These are phyloP conservation scores for Cynaeus angustus DNA, from an alignment of 2,888 invertebrate genomes.

Conservation along the genomic window DNA sequence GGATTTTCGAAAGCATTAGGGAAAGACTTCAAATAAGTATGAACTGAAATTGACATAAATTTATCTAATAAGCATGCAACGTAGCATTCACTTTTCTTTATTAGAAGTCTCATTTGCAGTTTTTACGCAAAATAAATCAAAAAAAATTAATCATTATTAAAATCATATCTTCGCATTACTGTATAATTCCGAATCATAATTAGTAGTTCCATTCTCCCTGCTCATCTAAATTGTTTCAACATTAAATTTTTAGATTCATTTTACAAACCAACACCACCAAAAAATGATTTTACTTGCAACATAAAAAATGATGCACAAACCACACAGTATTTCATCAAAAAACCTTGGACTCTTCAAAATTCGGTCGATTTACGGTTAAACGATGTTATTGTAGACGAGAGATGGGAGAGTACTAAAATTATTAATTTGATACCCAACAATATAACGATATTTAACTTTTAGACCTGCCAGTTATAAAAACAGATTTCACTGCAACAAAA, in stretches of 20 bases:
- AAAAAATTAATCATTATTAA: too few species aligned
- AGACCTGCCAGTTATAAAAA: neutral
- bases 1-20: conserved; percentile 4
- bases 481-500: neutral
- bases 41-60: neutral
- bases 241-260: conserved; percentile 6
- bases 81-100: too few species aligned
- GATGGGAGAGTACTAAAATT: conserved; percentile 35
- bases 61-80: too few species aligned
- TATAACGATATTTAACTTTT: neutral
- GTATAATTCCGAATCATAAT: too few species aligned
- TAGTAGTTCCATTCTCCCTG: too few species aligned
- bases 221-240: too few species aligned
- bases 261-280: neutral
- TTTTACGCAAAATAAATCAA: too few species aligned
- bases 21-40: neutral
- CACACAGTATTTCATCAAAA: conserved; percentile 10
- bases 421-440: neutral
- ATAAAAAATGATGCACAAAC: conserved; percentile 7
- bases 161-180: too few species aligned
- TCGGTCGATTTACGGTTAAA: conserved; percentile 7
- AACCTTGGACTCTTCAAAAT: conserved; percentile 15
- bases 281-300: neutral
- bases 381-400: conserved; percentile 18
- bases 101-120: too few species aligned